These are phyloP conservation scores for Atrichornis clamosus DNA, from an alignment of 2,113 vertebrate genomes.

Conservation along the genomic window DNA sequence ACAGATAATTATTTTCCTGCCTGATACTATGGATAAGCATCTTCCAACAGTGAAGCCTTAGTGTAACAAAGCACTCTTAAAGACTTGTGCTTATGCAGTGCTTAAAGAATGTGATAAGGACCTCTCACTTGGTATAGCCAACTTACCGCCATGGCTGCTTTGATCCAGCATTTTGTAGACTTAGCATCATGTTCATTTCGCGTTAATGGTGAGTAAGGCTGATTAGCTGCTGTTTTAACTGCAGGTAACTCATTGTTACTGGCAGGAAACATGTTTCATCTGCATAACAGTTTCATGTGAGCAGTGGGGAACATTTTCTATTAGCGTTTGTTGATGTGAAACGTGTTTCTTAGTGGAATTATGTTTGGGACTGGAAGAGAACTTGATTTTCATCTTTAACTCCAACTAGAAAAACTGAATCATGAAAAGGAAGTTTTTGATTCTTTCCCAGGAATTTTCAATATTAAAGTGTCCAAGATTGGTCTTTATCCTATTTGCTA, in stretches of 20 bases:
- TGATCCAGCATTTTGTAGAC: neutral
- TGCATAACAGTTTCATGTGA: conserved; percentile 53
- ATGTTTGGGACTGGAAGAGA: neutral
- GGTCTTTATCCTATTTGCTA: neutral
- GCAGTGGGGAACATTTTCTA: conserved; percentile 55
- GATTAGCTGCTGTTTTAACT: conserved; percentile 63
- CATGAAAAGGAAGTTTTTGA: neutral
- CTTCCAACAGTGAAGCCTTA: neutral
- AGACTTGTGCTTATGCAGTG: neutral
- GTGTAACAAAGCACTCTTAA: neutral
- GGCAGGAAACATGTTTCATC: conserved; percentile 62
- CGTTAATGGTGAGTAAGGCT: conserved; percentile 47
- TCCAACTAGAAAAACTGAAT: neutral
- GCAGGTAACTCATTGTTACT: conserved; percentile 59
- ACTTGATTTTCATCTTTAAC: neutral
- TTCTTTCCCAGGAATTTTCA: neutral
- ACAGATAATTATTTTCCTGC: neutral
- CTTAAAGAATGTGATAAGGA: neutral
- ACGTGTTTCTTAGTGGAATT: conserved; percentile 15
- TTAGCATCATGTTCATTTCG: conserved; percentile 22
- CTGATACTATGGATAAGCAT: neutral
- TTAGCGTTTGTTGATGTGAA: conserved; percentile 59
- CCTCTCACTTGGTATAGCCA: neutral
- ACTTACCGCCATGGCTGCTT: neutral
- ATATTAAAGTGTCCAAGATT: neutral